phyloP scores from a whole-genome alignment of 2,888 invertebrate genomes.

The Ormyrus thymus region DNA sequence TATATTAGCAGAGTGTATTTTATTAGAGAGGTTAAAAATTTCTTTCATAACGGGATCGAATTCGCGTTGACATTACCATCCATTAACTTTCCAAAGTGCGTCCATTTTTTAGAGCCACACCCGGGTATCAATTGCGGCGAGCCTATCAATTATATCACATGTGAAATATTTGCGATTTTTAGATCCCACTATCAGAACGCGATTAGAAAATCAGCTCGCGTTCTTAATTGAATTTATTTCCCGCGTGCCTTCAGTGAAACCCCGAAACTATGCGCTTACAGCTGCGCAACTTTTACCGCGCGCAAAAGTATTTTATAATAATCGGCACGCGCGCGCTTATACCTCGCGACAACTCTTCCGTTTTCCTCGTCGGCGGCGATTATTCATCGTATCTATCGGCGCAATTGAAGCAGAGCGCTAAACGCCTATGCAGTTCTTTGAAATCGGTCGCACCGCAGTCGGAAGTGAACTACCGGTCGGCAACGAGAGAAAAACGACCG shows the following conservation, averaged over 20 bases:
- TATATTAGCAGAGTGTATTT: too few relatives aligned
- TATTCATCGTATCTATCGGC: constrained; percentile 4
- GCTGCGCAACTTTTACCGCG: constrained; percentile 6
- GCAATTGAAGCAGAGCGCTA: constrained; percentile 11
- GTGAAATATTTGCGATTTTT: not conserved
- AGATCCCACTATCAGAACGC: not conserved
- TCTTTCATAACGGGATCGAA: too few relatives aligned
- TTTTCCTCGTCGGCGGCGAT: not conserved
- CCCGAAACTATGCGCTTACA: constrained; percentile 10
- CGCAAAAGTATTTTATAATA: not conserved
- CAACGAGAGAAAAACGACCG: not conserved
- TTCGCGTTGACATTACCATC: too few relatives aligned
- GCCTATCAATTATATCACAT: not conserved
- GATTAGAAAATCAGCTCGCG: not conserved
- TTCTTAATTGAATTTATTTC: not conserved
- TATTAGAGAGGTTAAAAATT: too few relatives aligned
- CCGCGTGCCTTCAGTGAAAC: not conserved
- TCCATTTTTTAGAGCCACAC: not conserved
- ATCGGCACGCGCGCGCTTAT: not conserved
- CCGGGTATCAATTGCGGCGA: not conserved
- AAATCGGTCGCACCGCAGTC: not conserved
- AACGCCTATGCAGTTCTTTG: not conserved
- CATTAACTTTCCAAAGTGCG: constrained; percentile 11
- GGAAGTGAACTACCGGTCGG: constrained; percentile 39
- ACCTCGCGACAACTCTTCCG: constrained; percentile 15